Evolutionary conservation across 2,113 vertebrate genomes (phyloP).

Genomic region (Petrocephalus microphthalmus): DNA sequence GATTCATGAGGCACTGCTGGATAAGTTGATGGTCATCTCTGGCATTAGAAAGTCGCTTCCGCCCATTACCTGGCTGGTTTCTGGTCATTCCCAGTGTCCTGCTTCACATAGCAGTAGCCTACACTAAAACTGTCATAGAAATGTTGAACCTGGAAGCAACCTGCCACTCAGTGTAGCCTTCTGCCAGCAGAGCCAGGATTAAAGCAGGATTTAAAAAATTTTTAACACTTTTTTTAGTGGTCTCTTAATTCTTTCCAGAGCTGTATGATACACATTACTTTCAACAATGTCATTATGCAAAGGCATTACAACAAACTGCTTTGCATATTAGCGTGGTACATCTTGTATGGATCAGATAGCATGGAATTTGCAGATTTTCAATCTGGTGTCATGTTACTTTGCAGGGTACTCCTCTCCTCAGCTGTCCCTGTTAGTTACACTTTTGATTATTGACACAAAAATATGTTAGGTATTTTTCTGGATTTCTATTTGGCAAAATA

Average conservation of each 20-base stretch:
- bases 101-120: neutral
- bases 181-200: no score
- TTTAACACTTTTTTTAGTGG: no score
- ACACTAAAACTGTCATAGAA: no score
- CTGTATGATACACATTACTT: neutral
- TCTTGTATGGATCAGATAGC: neutral
- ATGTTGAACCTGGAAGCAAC: no score
- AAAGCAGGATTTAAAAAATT: no score
- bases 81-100: neutral
- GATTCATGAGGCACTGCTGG: no score
- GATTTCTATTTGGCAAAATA: constrained; percentile 21
- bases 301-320: neutral
- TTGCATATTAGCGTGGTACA: neutral
- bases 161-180: no score
- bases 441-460: constrained; percentile 9
- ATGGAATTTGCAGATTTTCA: neutral
- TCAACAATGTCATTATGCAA: neutral
- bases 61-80: no score
- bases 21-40: no score
- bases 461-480: constrained; percentile 1
- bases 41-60: no score
- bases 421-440: neutral
- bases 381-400: neutral
- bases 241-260: no score
- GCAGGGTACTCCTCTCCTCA: neutral